Evolutionary conservation across 1,140 invertebrate species (phyloP).

Genomic region (Campoletis sonorensis): DNA sequence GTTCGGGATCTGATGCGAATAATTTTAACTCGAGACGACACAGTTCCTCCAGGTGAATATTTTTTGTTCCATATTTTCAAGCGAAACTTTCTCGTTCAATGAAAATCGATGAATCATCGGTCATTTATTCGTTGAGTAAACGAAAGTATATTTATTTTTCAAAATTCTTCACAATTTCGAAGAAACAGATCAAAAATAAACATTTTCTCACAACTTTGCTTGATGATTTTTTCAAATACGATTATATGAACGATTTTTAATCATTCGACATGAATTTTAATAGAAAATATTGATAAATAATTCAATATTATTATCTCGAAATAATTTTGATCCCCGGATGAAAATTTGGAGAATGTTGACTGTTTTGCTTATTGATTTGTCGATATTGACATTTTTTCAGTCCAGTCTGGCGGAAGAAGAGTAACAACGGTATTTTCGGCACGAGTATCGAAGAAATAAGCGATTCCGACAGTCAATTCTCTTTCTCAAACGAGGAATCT

Average conservation of each 20-base stretch:
- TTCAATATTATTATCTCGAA: neutral
- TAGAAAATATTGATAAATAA: too few species aligned
- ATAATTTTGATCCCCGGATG: neutral
- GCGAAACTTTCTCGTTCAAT: neutral
- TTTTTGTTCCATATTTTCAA: conserved; percentile 17
- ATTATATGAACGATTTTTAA: too few species aligned
- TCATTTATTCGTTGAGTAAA: too few species aligned
- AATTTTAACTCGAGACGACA: conserved; percentile 66
- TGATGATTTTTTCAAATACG: too few species aligned
- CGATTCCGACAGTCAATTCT: conserved; percentile 73
- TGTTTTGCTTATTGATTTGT: conserved; percentile 52
- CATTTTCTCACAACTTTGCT: too few species aligned
- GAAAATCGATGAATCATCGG: neutral
- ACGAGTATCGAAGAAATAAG: conserved; percentile 71
- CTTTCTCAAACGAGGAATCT: conserved; percentile 73
- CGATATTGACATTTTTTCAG: conserved; percentile 70
- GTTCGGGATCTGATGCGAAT: conserved; percentile 67
- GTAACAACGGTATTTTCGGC: conserved; percentile 72
- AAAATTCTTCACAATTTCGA: too few species aligned
- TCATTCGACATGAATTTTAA: too few species aligned
- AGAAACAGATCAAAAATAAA: too few species aligned
- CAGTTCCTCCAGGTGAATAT: conserved; percentile 71
- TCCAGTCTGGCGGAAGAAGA: conserved; percentile 76
- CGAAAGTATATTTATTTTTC: neutral
- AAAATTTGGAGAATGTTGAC: neutral